A percentile compares a stretch with the other conserved stretches of the same genome.
Conservation (phyloP, 2,797 vertebrate genomes). For the Aldrovandia affinis region DNA sequence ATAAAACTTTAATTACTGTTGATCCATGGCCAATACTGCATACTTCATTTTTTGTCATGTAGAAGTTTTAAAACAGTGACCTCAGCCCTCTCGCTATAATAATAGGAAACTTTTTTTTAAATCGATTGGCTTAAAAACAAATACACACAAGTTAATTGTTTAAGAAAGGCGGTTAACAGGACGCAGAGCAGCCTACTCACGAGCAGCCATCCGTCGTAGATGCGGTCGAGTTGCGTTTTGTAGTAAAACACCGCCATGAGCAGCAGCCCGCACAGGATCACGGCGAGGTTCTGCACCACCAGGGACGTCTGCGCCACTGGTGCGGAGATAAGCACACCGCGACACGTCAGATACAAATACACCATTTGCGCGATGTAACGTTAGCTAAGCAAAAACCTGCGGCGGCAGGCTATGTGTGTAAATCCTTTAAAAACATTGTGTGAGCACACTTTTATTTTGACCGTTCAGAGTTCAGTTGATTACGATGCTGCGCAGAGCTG, state of each 20-base stretch:
- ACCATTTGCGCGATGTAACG: background rate
- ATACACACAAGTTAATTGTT: conserved; percentile 15
- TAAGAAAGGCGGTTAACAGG: conserved; percentile 31
- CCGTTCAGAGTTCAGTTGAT: no score
- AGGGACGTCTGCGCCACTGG: conserved; percentile 95
- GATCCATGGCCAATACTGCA: background rate
- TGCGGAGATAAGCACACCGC: background rate
- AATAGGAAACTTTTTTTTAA: background rate
- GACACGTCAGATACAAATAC: background rate
- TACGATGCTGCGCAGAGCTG: no score
- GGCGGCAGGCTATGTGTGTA: no score
- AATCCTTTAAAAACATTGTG: no score
- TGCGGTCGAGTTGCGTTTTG: conserved; percentile 80
- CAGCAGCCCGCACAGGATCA: conserved; percentile 90
- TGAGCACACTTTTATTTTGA: no score
- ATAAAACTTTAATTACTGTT: background rate
- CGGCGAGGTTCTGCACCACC: conserved; percentile 91
- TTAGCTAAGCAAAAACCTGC: no score
- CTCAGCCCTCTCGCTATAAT: background rate
- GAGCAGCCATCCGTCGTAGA: conserved; percentile 95
- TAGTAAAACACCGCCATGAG: conserved; percentile 94
- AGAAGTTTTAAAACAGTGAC: no score
- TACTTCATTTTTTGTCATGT: background rate
- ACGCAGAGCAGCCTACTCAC: conserved; percentile 74
- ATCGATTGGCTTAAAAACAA: conserved; percentile 38